phyloP scores from a whole-genome alignment of 2,797 vertebrate species.

The Aulostomus chinensis region DNA sequence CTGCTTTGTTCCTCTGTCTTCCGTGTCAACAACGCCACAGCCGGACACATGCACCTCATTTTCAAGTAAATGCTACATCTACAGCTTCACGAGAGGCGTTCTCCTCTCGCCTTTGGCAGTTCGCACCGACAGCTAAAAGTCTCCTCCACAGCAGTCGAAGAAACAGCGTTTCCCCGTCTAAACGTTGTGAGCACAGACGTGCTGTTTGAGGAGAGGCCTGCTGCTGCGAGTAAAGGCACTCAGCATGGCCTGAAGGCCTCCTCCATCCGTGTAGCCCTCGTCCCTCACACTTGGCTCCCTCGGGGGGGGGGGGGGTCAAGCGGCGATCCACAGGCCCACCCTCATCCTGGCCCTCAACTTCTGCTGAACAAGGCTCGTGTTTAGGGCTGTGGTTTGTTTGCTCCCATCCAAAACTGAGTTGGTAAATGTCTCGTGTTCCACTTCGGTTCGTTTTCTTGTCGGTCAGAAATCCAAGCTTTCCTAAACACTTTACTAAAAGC shows the following conservation, averaged over 20 bases:
- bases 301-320: conserved; percentile 1
- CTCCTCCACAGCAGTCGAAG: conserved; percentile 19
- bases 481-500: no score
- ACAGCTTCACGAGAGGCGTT: conserved; percentile 7
- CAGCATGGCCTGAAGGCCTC: conserved; percentile 27
- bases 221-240: conserved; percentile 66
- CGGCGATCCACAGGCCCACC: neutral
- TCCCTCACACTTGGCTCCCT: neutral
- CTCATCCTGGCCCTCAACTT: neutral
- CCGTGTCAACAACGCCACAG: neutral
- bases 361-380: no score
- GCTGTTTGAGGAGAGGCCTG: conserved; percentile 44
- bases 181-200: conserved; percentile 16
- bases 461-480: no score
- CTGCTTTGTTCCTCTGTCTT: neutral
- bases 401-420: no score
- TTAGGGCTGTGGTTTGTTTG: no score
- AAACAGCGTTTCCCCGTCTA: conserved; percentile 8
- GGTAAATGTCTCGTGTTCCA: no score
- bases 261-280: neutral
- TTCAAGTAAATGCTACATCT: conserved; percentile 28
- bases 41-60: neutral
- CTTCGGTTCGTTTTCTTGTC: no score
- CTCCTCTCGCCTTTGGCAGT: conserved; percentile 52
- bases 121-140: conserved; percentile 38